Evolutionary conservation across 92 coral and sea anemone genomes (phyloP), one percentile per base, ranked within the genome.

Genomic region (Nematostella vectensis): DNA sequence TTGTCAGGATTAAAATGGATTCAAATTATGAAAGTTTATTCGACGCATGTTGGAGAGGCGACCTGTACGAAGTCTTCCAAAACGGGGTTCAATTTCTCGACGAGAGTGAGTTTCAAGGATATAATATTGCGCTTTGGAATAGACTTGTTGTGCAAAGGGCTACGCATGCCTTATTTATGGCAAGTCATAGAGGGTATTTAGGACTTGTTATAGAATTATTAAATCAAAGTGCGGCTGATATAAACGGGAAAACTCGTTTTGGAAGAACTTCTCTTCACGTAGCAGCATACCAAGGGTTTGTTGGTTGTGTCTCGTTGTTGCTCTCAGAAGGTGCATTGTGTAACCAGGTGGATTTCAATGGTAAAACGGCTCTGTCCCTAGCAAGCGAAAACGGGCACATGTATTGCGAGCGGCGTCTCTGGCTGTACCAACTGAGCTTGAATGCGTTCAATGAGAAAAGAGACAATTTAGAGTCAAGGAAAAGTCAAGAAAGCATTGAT

Each of bases 201-300:
- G 89, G 94, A n/a, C 67, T 93, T 48, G 71, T 93, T 43, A 33
- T 93, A 23, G 99, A 93, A 30, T 64, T 87, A 8, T 61, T 93
- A 18, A 93, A 87, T 74, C 89, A 73, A 17, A 81, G 85, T 16
- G 96, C 99, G 16, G 72, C 99, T 13, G 94, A 87, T 27, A 69
- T 87, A 6, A 93, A 93, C 45, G 96, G 88, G 1, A 74, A 61
- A 26, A 87, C 99, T 1, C 27, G 85, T 6, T 93, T 93, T 48
- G 99, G 96, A 22, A 71, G 99, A 39, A 79, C 88, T 16, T 69
- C 87, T 2, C 65, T 93, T 12, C 99, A 93, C 54, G 85, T 79
- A 0, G 99, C 96, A 3, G 80, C 99, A 0, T 82, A 76, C 36
- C 99, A 93, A 68, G 99, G 99, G 0, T 93, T 93, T 69, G 99